phyloP scores from a whole-genome alignment of 2,888 invertebrate genomes.

The Girardia tigrina region DNA sequence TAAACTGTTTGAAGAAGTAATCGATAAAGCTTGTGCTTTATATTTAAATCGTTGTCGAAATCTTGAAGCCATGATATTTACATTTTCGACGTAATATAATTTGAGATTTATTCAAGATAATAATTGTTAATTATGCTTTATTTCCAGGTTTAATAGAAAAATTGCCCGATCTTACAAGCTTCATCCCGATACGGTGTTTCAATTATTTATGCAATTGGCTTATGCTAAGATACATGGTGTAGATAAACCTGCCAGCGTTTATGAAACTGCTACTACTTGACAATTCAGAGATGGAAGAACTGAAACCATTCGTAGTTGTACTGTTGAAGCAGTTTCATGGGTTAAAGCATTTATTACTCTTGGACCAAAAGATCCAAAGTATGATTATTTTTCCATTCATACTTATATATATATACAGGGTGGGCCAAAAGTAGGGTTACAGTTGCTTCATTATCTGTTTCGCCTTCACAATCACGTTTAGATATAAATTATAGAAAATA shows the following conservation, averaged over 20 bases:
- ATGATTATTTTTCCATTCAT: slow-evolving; percentile 43
- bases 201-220: slow-evolving; percentile 56
- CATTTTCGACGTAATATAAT: neutral
- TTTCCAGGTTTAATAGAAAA: slow-evolving; percentile 47
- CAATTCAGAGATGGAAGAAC: slow-evolving; percentile 58
- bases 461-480: too few relatives aligned
- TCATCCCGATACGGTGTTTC: slow-evolving; percentile 58
- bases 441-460: too few relatives aligned
- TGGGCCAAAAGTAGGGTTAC: too few relatives aligned
- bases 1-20: neutral
- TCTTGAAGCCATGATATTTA: neutral
- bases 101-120: too few relatives aligned
- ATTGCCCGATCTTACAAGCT: slow-evolving; percentile 53
- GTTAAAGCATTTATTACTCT: slow-evolving; percentile 43
- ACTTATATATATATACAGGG: too few relatives aligned
- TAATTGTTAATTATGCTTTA: too few relatives aligned
- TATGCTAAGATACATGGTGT: slow-evolving; percentile 54
- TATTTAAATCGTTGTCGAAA: neutral
- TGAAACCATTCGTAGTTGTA: slow-evolving; percentile 58
- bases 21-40: neutral
- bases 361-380: slow-evolving; percentile 58
- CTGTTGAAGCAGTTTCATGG: slow-evolving; percentile 51
- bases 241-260: slow-evolving; percentile 55
- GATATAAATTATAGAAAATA: too few relatives aligned
- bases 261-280: slow-evolving; percentile 59